Percentiles rank a stretch among this genome's conserved stretches.
Conservation (phyloP, 2,888 invertebrate genomes). For the Sminthurinus aureus region DNA sequence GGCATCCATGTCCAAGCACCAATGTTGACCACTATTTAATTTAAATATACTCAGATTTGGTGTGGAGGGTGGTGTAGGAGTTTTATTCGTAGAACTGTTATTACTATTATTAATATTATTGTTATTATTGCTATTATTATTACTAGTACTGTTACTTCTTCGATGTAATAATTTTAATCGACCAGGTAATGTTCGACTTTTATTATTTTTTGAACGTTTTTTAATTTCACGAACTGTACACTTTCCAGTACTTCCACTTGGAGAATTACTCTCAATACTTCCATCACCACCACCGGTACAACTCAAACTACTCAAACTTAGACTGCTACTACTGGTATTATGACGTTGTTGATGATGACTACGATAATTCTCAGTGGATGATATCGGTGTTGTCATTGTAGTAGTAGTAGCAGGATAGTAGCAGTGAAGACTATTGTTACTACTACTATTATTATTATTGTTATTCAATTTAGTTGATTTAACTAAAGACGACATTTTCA, state of each 20-base stretch:
- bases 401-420: too few relatives aligned
- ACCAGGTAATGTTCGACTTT: constrained; percentile 58
- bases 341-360: constrained; percentile 8
- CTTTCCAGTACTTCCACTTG: constrained; percentile 32
- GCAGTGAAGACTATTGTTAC: too few relatives aligned
- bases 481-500: not conserved
- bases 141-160: constrained; percentile 11
- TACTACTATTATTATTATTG: not conserved
- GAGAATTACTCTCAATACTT: constrained; percentile 9
- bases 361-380: not conserved
- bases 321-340: not conserved
- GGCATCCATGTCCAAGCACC: constrained; percentile 58
- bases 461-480: not conserved
- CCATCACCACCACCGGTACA: constrained; percentile 31
- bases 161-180: constrained; percentile 43
- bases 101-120: too few relatives aligned
- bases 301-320: constrained; percentile 35
- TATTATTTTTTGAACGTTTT: constrained; percentile 54
- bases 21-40: constrained; percentile 52
- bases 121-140: not conserved
- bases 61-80: constrained; percentile 48
- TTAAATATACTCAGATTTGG: constrained; percentile 54
- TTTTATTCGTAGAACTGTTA: constrained; percentile 14
- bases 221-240: constrained; percentile 59
- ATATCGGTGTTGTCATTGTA: too few relatives aligned